A percentile compares a stretch with the other conserved stretches of the same genome.
These are phyloP conservation scores for Brachymystax lenok DNA, from an alignment of 2,797 vertebrate genomes.

Conservation along the genomic window DNA sequence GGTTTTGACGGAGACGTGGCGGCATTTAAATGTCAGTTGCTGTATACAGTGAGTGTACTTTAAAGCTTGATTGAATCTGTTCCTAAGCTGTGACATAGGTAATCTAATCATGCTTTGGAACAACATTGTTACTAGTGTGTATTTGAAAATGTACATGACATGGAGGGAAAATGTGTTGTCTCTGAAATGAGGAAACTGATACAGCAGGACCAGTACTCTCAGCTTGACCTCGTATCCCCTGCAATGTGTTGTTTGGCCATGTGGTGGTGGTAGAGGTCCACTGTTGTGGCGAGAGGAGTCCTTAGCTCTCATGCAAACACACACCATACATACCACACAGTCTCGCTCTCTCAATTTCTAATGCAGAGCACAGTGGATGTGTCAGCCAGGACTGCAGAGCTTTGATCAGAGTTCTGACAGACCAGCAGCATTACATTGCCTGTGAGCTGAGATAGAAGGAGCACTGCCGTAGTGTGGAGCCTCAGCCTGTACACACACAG, in stretches of 20 bases:
- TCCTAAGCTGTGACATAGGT: too few relatives aligned
- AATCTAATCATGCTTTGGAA: too few relatives aligned
- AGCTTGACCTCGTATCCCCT: background rate
- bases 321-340: conserved; percentile 1
- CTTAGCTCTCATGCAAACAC: background rate
- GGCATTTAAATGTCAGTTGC: too few relatives aligned
- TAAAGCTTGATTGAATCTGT: too few relatives aligned
- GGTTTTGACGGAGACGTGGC: too few relatives aligned
- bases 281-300: background rate
- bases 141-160: too few relatives aligned
- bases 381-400: conserved; percentile 13
- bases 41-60: too few relatives aligned
- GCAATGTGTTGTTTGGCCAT: conserved; percentile 48
- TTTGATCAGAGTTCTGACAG: conserved; percentile 5
- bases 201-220: background rate
- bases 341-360: background rate
- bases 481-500: conserved; percentile 3
- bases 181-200: background rate
- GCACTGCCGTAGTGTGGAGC: background rate
- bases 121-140: too few relatives aligned
- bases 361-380: conserved; percentile 1
- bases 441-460: conserved; percentile 4
- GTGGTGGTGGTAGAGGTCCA: conserved; percentile 44
- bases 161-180: too few relatives aligned
- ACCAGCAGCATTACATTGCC: background rate